These are phyloP conservation scores for Sander lucioperca DNA, from an alignment of 2,113 vertebrate species.

Conservation along the genomic window DNA sequence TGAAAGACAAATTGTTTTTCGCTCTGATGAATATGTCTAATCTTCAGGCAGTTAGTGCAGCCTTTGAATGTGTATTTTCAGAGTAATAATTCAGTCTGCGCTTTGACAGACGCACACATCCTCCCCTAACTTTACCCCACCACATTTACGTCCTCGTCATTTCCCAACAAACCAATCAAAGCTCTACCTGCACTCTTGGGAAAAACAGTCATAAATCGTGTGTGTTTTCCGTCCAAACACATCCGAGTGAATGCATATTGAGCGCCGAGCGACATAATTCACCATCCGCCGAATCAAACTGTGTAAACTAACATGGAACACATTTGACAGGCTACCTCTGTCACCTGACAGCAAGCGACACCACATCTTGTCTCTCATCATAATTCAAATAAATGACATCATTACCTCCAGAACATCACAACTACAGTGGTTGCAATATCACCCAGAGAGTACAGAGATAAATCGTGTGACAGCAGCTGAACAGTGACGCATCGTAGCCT, in stretches of 20 bases:
- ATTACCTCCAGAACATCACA: constrained; percentile 39
- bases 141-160: not conserved
- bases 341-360: constrained; percentile 28
- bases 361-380: constrained; percentile 18
- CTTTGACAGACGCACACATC: constrained; percentile 7
- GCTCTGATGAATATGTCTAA: constrained; percentile 55
- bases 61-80: constrained; percentile 8
- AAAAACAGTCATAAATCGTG: constrained; percentile 9
- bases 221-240: fast-evolving
- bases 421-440: constrained; percentile 28
- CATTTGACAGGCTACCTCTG: constrained; percentile 8
- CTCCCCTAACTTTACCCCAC: not conserved
- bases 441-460: constrained; percentile 20
- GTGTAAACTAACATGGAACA: not conserved
- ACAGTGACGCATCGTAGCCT: constrained; percentile 32
- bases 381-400: constrained; percentile 59
- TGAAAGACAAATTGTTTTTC: constrained; percentile 45
- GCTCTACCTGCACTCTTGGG: not conserved
- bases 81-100: constrained; percentile 49
- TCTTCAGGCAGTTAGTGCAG: constrained; percentile 15
- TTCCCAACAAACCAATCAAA: constrained; percentile 20
- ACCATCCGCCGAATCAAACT: not conserved
- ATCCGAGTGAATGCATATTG: not conserved
- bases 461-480: constrained; percentile 45
- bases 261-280: constrained; percentile 3